Base-by-base conservation (phyloP, 2,888 invertebrate genomes). In the Eretmocerus hayati region DNA sequence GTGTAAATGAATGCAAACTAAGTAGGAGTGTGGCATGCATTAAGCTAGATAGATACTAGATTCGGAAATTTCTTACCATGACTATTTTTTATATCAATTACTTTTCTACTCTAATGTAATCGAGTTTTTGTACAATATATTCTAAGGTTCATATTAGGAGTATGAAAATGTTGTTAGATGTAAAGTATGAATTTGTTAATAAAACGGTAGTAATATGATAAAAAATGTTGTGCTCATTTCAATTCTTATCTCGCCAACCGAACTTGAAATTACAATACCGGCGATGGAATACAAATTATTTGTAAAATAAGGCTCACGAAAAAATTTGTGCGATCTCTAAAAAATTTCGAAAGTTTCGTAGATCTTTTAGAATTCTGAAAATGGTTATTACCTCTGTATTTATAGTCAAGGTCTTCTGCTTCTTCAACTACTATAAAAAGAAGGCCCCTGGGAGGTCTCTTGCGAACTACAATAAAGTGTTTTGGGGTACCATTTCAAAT, bases 381-480 rank as follows among this genome's bases (percentile, higher is more conserved):
- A 5, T 8, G 11, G 36, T 37, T 63, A n/a, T n/a, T 70, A 66
- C 63, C 63, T 69, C 61, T 62, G 47, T 59, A 62, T 37, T 51
- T 33, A 52, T 59, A 57, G 50, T 56, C 48, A 54, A 71, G 62
- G 55, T 69, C 66, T 62, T 67, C 72, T 45, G 72, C 73, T 59
- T 71, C 69, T 56, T 66, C 59, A 51, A 74, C 63, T 59, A 69
- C 63, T 60, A 74, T 58, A 52, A 53, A 56, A 53, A 75, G 67
- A 48, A 56, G 63, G 57, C 74, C 75, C 56, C 69, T 67, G 35
- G 70, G 65, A 48, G 65, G 65, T 60, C 66, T 67, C 56, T 66
- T 65, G 57, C 72, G 70, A 66, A 72, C 73, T 74, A 72, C 59
- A 70, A 71, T 59, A 65, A 65, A 64, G 58, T 42, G 53, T 53